phyloP scores from a whole-genome alignment of 2,888 invertebrate species.

The Aspidiotus rigidus region DNA sequence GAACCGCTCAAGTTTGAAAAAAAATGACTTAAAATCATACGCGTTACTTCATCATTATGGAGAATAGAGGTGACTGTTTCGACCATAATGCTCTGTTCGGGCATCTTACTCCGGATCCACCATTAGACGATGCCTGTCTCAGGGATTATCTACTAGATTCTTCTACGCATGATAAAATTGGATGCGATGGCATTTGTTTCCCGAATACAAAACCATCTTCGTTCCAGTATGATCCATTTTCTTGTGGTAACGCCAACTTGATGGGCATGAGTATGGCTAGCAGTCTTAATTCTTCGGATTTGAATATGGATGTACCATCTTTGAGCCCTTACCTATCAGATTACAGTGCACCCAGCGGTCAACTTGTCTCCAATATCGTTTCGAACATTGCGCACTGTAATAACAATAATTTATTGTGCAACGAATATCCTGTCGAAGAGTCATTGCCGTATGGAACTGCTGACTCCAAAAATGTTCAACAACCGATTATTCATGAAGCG shows the following conservation, averaged over 20 bases:
- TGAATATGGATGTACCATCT: constrained; percentile 10
- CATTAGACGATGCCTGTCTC: constrained; percentile 39
- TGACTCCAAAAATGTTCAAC: constrained; percentile 10
- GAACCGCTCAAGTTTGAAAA: background rate
- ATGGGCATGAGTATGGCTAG: constrained; percentile 19
- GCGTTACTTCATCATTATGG: constrained; percentile 37
- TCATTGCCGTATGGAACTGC: constrained; percentile 9
- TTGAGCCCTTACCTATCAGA: constrained; percentile 19
- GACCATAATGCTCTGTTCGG: constrained; percentile 39
- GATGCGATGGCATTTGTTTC: constrained; percentile 27
- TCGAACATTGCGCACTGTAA: constrained; percentile 7
- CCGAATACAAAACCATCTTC: constrained; percentile 24
- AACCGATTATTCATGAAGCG: constrained; percentile 17
- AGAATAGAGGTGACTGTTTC: constrained; percentile 40
- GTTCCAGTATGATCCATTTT: constrained; percentile 15
- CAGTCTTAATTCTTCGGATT: constrained; percentile 1
- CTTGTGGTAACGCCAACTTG: constrained; percentile 26
- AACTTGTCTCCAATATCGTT: constrained; percentile 6
- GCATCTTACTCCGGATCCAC: constrained; percentile 34
- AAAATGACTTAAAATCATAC: constrained; percentile 15
- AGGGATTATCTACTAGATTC: constrained; percentile 40
- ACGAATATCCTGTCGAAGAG: constrained; percentile 19
- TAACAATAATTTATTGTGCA: constrained; percentile 11
- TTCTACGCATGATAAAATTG: constrained; percentile 25
- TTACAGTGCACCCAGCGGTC: constrained; percentile 11